Evolutionary conservation across 1,140 invertebrate species (phyloP).

Genomic region (Papilio helenus): DNA sequence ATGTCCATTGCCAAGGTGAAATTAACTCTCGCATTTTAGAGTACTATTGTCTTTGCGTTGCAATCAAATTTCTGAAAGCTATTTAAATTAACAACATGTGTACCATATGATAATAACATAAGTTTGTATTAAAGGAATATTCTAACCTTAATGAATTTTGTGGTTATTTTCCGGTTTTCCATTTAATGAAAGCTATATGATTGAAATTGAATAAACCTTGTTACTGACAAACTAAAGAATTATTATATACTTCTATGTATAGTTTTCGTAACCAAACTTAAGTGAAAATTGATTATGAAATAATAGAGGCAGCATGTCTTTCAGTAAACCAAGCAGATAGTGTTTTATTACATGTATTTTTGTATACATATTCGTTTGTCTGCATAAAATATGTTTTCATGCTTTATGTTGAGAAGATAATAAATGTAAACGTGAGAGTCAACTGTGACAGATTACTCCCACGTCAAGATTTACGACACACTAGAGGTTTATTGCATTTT

Average conservation of each 20-base stretch:
- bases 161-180: no score
- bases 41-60: conserved; percentile 15
- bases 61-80: neutral
- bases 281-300: neutral
- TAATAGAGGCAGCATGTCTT: no score
- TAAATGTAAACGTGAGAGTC: neutral
- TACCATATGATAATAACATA: neutral
- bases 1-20: conserved; percentile 44
- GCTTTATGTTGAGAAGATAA: conserved; percentile 1
- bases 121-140: neutral
- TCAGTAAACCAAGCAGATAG: neutral
- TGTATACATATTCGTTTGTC: neutral
- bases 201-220: no score
- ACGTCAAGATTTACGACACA: conserved; percentile 26
- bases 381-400: conserved; percentile 6
- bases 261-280: no score
- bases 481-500: conserved; percentile 24
- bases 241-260: no score
- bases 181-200: no score
- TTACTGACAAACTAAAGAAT: no score
- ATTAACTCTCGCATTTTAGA: conserved; percentile 47
- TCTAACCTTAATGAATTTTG: no score
- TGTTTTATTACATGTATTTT: neutral
- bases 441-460: conserved; percentile 31
- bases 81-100: neutral